Percentiles rank a stretch among this genome's conserved stretches.
phyloP scores from a whole-genome alignment of 2,113 vertebrate species.

The Caracal caracal region DNA sequence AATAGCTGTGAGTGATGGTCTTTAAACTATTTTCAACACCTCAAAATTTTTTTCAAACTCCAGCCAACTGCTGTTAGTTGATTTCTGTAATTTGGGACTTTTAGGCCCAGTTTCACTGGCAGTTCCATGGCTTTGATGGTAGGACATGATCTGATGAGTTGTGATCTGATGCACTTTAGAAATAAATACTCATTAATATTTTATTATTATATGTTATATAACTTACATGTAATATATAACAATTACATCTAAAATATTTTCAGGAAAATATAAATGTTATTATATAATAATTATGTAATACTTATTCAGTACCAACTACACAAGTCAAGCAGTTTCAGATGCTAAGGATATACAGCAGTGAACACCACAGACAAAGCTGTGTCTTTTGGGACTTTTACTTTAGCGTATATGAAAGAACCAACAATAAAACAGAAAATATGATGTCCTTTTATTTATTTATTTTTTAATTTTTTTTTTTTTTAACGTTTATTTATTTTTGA shows the following conservation, averaged over 20 bases:
- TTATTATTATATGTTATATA: neutral
- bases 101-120: neutral
- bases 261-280: neutral
- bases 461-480: no score
- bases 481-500: no score
- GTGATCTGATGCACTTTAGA: neutral
- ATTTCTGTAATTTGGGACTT: neutral
- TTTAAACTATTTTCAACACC: constrained; percentile 7
- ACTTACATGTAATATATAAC: neutral
- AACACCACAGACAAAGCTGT: neutral
- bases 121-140: neutral
- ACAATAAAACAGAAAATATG: neutral
- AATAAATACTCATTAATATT: constrained; percentile 25
- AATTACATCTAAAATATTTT: neutral
- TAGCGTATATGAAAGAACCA: neutral
- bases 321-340: neutral
- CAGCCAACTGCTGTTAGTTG: neutral
- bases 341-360: neutral
- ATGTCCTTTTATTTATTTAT: neutral
- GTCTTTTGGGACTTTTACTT: neutral
- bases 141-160: neutral
- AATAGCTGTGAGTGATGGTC: neutral
- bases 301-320: neutral
- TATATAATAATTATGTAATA: neutral
- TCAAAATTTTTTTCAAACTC: constrained; percentile 15